Base-by-base conservation (phyloP, 1,140 invertebrate species). In the Elymnias hypermnestra region DNA sequence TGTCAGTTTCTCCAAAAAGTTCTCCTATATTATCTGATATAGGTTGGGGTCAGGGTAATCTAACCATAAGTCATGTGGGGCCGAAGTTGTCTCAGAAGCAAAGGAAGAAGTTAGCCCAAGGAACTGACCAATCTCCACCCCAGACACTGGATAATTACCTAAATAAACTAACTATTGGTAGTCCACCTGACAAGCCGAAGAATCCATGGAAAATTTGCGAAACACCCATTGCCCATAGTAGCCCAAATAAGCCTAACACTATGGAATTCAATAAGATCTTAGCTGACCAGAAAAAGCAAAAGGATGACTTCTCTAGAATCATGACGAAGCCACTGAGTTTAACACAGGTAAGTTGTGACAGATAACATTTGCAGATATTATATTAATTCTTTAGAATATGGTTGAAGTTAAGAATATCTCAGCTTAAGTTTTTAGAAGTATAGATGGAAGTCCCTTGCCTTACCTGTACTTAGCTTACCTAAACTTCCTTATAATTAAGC, bases 21-120 rank as follows among this genome's bases (percentile, higher is more conserved):
- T 69, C 64, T 4, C 43, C 43, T 8, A 45, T 41, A 13, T n/a
- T 33, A 3, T 33, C 31, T 21, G 48, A 51, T 22, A 31, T 9
- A 14, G 37, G 22, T 26, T 49, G 53, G 47, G 39, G 48, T 9
- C 73, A 79, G 49, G 63, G 69, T 1, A 72, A 69, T 42, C 40
- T 86, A 8, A 55, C 79, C 25, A 76, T 87, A 31, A 83, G 62
- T 29, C 73, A 79, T 36, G 55, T 83, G 26, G 82, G 83, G 21
- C 79, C 83, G n/a, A 90, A 89, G 64, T 41, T 91, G 12, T 91
- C 90, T 5, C 90, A 91, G 54, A 91, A 90, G 48, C 89, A 91
- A 64, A 71, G 89, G 9, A 91, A 90, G 58, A 88, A 84, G 53
- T 56, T 89, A 18, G 81, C 79, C 0, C 59, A 77, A 49, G 67